phyloP scores from a whole-genome alignment of 2,113 vertebrate genomes.

The Phycodurus eques region DNA sequence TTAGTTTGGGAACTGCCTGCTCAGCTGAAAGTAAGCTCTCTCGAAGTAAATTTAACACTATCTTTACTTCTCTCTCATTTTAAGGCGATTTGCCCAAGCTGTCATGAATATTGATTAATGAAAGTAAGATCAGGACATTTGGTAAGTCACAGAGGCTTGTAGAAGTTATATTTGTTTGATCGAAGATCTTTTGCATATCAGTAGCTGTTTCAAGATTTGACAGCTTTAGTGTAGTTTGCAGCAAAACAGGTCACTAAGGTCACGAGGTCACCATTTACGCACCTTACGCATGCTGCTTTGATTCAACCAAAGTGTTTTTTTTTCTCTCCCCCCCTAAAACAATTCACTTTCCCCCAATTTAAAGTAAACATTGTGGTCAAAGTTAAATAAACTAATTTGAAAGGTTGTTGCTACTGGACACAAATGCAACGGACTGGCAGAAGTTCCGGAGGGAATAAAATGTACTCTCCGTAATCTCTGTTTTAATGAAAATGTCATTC shows the following conservation, averaged over 20 bases:
- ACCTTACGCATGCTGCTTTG: conserved; percentile 16
- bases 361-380: not conserved
- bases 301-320: conserved; percentile 22
- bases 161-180: not conserved
- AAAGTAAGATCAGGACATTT: not conserved
- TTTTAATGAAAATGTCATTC: conserved; percentile 27
- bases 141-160: not conserved
- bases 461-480: conserved; percentile 5
- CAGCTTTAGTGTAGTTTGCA: conserved; percentile 18
- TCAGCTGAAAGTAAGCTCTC: conserved; percentile 60
- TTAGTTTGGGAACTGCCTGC: conserved; percentile 55
- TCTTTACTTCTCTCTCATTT: conserved; percentile 16
- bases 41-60: conserved; percentile 26
- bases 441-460: conserved; percentile 14
- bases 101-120: not conserved
- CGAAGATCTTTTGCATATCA: not conserved
- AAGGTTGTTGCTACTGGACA: conserved; percentile 1
- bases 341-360: not conserved
- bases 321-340: not conserved
- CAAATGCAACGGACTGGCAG: not conserved
- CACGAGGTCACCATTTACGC: conserved; percentile 14
- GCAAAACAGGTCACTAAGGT: conserved; percentile 19
- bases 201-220: not conserved
- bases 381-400: conserved; percentile 6
- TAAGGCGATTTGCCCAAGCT: not conserved